Evolutionary conservation across 2,888 invertebrate species (phyloP).

Genomic region (Pimpla rufipes): DNA sequence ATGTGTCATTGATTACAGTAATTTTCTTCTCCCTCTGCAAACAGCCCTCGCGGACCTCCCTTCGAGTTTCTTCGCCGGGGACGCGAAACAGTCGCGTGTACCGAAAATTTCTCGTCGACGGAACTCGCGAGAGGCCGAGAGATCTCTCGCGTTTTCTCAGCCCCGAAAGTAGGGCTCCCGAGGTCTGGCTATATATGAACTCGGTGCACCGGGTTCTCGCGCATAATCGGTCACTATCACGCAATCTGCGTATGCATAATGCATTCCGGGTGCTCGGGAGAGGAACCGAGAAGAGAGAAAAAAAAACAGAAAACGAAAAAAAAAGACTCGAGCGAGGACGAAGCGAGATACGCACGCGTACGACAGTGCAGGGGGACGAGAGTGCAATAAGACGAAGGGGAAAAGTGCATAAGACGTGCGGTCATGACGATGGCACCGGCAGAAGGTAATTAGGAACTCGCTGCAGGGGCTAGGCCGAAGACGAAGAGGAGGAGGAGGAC

Average conservation of each 20-base stretch:
- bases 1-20: too few relatives aligned
- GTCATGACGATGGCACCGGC: constrained; percentile 50
- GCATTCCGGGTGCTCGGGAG: constrained; percentile 71
- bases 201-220: constrained; percentile 62
- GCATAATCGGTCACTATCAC: constrained; percentile 80
- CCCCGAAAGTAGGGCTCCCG: constrained; percentile 52
- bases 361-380: constrained; percentile 26
- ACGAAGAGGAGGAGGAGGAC: constrained; percentile 45
- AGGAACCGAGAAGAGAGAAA: constrained; percentile 52
- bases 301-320: constrained; percentile 51
- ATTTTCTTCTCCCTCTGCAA: too few relatives aligned
- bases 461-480: constrained; percentile 69
- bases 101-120: background rate
- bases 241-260: constrained; percentile 82
- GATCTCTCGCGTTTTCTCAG: constrained; percentile 34
- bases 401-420: constrained; percentile 34
- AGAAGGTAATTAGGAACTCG: constrained; percentile 78
- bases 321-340: constrained; percentile 64
- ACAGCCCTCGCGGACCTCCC: too few relatives aligned
- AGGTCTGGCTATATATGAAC: constrained; percentile 33
- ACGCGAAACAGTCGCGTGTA: background rate
- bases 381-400: constrained; percentile 38
- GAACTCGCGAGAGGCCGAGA: background rate
- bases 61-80: background rate
- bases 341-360: constrained; percentile 65